These are phyloP conservation scores for Pantala flavescens DNA, from an alignment of 1,140 invertebrate genomes.

Conservation along the genomic window DNA sequence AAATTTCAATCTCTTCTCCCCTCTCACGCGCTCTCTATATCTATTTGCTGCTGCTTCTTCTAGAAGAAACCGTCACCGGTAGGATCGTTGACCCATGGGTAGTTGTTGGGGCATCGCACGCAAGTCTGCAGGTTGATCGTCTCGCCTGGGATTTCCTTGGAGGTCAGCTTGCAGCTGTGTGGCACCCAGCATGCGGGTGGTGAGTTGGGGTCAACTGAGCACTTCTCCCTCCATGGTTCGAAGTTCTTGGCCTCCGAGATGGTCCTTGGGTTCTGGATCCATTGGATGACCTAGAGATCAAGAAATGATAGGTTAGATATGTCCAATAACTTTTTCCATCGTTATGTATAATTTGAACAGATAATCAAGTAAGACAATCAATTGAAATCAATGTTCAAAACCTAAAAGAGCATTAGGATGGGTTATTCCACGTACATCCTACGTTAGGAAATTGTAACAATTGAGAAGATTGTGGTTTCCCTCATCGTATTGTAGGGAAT, in stretches of 20 bases:
- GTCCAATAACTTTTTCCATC: too few species aligned
- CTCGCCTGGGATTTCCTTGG: constrained; percentile 84
- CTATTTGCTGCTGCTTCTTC: constrained; percentile 23
- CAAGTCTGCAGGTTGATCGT: constrained; percentile 89
- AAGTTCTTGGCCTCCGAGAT: constrained; percentile 78
- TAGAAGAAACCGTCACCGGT: constrained; percentile 85
- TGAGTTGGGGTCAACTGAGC: constrained; percentile 56
- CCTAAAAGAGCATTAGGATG: too few species aligned
- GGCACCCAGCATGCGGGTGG: constrained; percentile 72
- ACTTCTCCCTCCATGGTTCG: constrained; percentile 90
- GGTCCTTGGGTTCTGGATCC: constrained; percentile 87
- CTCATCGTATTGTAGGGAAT: too few species aligned
- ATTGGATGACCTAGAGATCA: constrained; percentile 63
- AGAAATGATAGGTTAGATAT: background rate
- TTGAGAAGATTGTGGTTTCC: too few species aligned
- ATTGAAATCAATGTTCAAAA: too few species aligned
- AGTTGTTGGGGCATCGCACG: constrained; percentile 84
- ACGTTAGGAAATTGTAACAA: too few species aligned
- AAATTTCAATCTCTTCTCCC: background rate
- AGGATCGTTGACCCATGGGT: constrained; percentile 88
- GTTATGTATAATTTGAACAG: too few species aligned
- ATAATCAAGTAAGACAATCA: too few species aligned
- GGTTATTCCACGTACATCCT: too few species aligned
- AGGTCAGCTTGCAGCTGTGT: constrained; percentile 79
- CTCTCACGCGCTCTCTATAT: background rate